A percentile compares a stretch with the other conserved stretches of the same genome.
These are phyloP conservation scores for Rhinichthys klamathensis DNA, from an alignment of 2,113 vertebrate genomes.

Conservation along the genomic window DNA sequence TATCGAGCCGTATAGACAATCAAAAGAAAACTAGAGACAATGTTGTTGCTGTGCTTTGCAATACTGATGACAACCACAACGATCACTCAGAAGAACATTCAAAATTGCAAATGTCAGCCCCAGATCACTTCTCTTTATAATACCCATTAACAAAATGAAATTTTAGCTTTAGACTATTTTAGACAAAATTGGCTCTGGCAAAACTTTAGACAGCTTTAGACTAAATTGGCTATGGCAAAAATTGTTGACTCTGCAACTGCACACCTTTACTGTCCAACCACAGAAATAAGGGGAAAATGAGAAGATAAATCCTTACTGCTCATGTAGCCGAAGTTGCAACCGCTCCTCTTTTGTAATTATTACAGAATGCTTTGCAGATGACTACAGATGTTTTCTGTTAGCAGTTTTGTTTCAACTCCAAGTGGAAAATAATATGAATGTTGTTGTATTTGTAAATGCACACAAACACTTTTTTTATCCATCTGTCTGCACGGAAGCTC, in stretches of 20 bases:
- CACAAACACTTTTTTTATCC: conserved; percentile 2
- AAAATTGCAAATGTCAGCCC: background rate
- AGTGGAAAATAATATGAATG: conserved; percentile 23
- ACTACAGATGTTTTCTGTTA: conserved; percentile 30
- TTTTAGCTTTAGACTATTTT: no score
- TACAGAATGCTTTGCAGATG: conserved; percentile 28
- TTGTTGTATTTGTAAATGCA: conserved; percentile 11
- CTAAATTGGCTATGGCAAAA: background rate
- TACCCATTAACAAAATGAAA: background rate
- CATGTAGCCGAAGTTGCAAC: background rate
- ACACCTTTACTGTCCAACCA: background rate
- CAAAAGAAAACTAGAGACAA: background rate
- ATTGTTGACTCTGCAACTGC: background rate
- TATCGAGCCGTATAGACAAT: background rate
- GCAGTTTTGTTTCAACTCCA: background rate
- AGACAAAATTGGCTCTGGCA: background rate
- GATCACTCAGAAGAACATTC: background rate
- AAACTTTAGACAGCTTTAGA: background rate
- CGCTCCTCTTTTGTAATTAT: conserved; percentile 32
- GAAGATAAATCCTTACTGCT: conserved; percentile 15
- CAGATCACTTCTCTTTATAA: background rate
- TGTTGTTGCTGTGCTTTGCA: background rate
- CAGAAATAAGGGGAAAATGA: background rate
- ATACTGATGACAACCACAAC: background rate
- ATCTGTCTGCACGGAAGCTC: background rate